Conservation (phyloP, 2,797 vertebrate genomes). For the Chloroceryle amazona region DNA sequence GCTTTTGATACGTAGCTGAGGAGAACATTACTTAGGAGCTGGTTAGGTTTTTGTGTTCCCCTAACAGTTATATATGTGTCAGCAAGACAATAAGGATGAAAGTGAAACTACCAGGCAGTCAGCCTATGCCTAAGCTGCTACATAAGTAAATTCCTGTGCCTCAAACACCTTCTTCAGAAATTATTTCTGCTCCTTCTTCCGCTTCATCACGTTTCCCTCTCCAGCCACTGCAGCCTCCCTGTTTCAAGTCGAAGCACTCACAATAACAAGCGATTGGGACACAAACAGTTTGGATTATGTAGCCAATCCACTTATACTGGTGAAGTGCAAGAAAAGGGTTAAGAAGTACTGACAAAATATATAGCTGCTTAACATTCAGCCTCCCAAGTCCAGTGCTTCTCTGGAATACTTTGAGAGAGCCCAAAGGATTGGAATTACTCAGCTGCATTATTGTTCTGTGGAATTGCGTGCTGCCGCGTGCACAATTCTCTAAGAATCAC, state of each 20-base stretch:
- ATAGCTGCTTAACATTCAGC: not conserved
- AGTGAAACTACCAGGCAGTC: not conserved
- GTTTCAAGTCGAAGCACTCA: not conserved
- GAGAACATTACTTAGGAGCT: not conserved
- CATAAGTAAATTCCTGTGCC: not conserved
- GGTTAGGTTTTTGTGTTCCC: not conserved
- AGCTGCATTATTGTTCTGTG: not conserved
- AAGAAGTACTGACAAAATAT: not conserved
- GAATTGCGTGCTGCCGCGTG: not conserved
- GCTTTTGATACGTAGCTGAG: not conserved
- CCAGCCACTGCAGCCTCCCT: not conserved
- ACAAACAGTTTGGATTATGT: not conserved
- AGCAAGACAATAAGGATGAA: not conserved
- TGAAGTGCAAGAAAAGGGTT: not conserved
- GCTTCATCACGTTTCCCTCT: not conserved
- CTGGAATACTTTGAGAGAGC: not conserved
- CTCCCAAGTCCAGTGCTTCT: not conserved
- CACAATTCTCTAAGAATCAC: not conserved
- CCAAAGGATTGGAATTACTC: not conserved
- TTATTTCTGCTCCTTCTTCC: not conserved
- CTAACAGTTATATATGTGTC: not conserved
- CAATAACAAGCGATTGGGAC: not conserved
- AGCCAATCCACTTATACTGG: not conserved
- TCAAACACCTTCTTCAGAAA: not conserved
- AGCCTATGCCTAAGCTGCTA: not conserved